phyloP scores from a whole-genome alignment of 2,888 invertebrate species.

The Tromatobia lineatoria region DNA sequence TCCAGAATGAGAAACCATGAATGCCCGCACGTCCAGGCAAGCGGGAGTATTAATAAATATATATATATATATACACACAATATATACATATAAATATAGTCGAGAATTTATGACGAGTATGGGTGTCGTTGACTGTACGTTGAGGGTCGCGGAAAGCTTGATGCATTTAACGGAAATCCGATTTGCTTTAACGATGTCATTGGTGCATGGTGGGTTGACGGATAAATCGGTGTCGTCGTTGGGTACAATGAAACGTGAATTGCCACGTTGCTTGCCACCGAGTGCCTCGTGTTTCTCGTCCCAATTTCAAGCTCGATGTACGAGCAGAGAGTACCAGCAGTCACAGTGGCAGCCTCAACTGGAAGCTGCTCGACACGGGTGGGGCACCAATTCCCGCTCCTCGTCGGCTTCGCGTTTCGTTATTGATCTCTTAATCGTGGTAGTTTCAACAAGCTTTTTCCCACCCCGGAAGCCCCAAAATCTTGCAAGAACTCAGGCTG shows the following conservation, averaged over 20 bases:
- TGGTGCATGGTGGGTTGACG: constrained; percentile 32
- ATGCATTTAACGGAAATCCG: constrained; percentile 65
- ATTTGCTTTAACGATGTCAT: constrained; percentile 59
- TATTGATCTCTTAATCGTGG: constrained; percentile 67
- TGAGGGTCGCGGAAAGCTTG: constrained; percentile 40
- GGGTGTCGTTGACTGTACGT: constrained; percentile 12
- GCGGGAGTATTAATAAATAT: constrained; percentile 14
- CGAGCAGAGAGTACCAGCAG: neutral
- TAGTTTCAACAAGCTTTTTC: constrained; percentile 39
- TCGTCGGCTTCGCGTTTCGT: constrained; percentile 59
- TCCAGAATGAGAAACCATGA: constrained; percentile 50
- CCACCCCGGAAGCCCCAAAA: constrained; percentile 18
- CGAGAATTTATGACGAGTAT: neutral
- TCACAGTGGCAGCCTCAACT: constrained; percentile 4
- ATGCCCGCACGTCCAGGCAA: constrained; percentile 35
- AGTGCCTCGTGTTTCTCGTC: constrained; percentile 23
- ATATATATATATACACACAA: constrained; percentile 4
- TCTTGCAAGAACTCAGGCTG: neutral
- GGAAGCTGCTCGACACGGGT: constrained; percentile 38
- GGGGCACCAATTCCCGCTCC: constrained; percentile 59
- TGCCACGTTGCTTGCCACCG: neutral
- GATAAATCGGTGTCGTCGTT: constrained; percentile 45
- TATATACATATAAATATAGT: neutral
- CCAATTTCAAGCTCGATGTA: constrained; percentile 33
- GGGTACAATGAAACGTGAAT: constrained; percentile 40